A percentile compares a stretch with the other conserved stretches of the same genome.
Conservation (phyloP, 2,888 invertebrate genomes). For the Miltochrista miniata region DNA sequence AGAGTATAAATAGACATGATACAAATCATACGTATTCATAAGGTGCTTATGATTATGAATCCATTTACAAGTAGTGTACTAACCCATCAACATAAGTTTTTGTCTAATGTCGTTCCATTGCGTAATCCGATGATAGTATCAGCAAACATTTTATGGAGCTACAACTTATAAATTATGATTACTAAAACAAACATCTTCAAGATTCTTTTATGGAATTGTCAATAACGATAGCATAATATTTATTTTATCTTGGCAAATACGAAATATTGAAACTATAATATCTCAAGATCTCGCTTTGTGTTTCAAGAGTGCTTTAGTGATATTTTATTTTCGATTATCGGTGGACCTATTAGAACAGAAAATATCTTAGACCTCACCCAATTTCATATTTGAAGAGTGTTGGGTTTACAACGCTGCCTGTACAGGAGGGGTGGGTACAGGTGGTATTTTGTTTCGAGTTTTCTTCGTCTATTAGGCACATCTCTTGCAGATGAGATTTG, state of each 20-base stretch:
- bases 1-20: slow-evolving; percentile 9
- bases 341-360: too few relatives aligned
- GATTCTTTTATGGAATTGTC: slow-evolving; percentile 6
- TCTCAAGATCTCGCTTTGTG: not conserved
- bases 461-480: too few relatives aligned
- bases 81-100: not conserved
- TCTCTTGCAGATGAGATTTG: too few relatives aligned
- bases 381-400: too few relatives aligned
- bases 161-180: slow-evolving; percentile 6
- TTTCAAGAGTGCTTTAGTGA: not conserved
- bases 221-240: slow-evolving; percentile 18
- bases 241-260: slow-evolving; percentile 4
- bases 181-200: slow-evolving; percentile 6
- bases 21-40: slow-evolving; percentile 5
- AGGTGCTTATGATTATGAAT: slow-evolving; percentile 16
- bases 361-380: too few relatives aligned
- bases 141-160: slow-evolving; percentile 6
- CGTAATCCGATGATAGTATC: slow-evolving; percentile 8
- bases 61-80: slow-evolving; percentile 21
- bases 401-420: too few relatives aligned
- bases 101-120: slow-evolving; percentile 12
- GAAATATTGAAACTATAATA: not conserved
- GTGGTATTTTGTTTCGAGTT: too few relatives aligned
- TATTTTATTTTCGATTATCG: too few relatives aligned
- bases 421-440: too few relatives aligned